Evolutionary conservation across 2,888 invertebrate species (phyloP), one percentile per base, ranked within the genome.

Genomic region (Orthosia cruda): DNA sequence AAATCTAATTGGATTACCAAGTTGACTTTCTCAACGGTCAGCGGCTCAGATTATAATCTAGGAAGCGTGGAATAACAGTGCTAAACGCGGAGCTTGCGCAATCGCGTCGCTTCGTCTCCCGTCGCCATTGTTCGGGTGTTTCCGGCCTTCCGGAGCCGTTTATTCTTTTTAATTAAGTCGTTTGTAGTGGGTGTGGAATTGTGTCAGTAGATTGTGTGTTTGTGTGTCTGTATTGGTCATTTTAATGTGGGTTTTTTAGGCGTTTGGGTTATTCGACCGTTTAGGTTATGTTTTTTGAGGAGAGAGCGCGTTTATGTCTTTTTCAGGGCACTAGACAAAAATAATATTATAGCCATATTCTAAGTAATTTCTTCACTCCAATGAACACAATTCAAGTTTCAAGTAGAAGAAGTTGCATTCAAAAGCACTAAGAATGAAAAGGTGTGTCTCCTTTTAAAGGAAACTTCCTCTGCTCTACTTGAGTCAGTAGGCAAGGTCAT

Each of bases 91-190:
- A 52, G 57, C 63, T 89, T 89, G 65, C 86, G 81, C 80, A 89
- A 89, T 66, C 40, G 54, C 54, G 55, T 26, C 78, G 81, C 83
- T 73, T 81, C 78, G 86, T 84, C 85, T 82, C 73, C 77, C 61
- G 72, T 88, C 86, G 77, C 90, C 84, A 91, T 91, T 91, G 91
- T 90, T 90, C 88, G 89, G 88, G 80, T 57, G 84, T 88, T 89
- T 90, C 90, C 91, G 91, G 89, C 73, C 89, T 91, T 90, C 91
- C 91, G 91, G 83, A 81, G 73, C 71, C 63, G 71, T 50, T 77
- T 64, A 67, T 81, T 76, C 26, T 77, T 87, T 88, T 85, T 88
- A 87, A 90, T 87, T 88, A 81, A 80, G 69, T 71, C 26, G 40
- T 52, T 63, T 58, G 57, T 74, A 59, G 9, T 18, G 68, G 61